phyloP scores from a whole-genome alignment of 2,113 vertebrate species.

The Tachuris rubrigastra region DNA sequence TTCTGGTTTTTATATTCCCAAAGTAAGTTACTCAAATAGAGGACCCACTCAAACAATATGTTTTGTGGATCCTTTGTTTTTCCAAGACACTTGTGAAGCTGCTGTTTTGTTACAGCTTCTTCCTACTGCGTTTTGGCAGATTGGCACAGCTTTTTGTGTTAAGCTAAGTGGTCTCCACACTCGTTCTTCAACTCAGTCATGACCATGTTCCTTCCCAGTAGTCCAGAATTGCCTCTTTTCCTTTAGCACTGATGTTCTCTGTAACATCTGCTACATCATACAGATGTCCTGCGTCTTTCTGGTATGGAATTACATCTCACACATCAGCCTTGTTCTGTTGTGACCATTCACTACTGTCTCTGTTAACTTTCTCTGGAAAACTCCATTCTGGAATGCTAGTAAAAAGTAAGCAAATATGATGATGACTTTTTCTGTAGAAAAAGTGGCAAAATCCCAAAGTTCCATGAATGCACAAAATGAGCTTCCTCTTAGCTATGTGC shows the following conservation, averaged over 20 bases:
- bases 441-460: neutral
- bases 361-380: neutral
- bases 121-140: neutral
- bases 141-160: neutral
- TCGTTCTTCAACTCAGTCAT: neutral
- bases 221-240: neutral
- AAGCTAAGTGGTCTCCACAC: neutral
- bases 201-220: neutral
- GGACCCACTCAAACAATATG: neutral
- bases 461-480: neutral
- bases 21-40: neutral
- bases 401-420: neutral
- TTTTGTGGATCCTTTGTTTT: neutral
- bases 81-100: neutral
- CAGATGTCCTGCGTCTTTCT: neutral
- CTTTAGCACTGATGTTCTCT: neutral
- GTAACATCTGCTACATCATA: neutral
- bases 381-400: neutral
- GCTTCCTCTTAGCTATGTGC: neutral
- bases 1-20: neutral
- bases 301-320: fast-evolving
- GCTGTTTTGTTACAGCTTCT: neutral
- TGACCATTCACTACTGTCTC: neutral
- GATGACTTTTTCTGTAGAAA: neutral
- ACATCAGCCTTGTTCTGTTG: neutral